A percentile compares a stretch with the other conserved stretches of the same genome.
phyloP scores from a whole-genome alignment of 2,113 vertebrate genomes.

The Sporophila hypoxantha region DNA sequence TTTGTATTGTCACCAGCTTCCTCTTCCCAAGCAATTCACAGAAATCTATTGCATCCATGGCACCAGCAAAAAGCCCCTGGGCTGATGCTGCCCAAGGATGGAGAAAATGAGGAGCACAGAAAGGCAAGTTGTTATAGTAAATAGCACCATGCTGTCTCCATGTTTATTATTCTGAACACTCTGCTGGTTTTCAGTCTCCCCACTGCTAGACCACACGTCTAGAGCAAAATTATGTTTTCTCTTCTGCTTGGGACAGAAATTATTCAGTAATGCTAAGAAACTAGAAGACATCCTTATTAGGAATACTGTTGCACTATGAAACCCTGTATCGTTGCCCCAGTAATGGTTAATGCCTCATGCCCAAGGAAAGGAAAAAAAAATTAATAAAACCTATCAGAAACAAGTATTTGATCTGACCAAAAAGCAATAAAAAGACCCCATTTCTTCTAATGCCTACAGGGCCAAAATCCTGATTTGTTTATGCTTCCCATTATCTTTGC shows the following conservation, averaged over 20 bases:
- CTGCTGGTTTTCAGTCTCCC: background rate
- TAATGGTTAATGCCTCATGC: background rate
- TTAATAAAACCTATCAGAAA: background rate
- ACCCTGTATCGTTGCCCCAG: background rate
- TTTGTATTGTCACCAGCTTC: background rate
- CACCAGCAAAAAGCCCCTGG: background rate
- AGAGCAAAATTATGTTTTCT: background rate
- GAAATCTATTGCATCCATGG: background rate
- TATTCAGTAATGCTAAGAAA: background rate
- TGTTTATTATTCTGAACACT: background rate
- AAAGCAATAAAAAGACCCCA: background rate
- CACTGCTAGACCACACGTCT: background rate
- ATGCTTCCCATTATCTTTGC: background rate
- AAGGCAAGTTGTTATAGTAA: background rate
- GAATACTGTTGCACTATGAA: background rate
- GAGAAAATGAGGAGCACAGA: background rate
- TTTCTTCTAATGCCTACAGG: background rate
- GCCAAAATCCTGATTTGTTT: background rate
- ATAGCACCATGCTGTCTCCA: background rate
- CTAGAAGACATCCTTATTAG: background rate
- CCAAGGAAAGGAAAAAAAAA: background rate
- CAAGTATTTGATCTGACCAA: background rate
- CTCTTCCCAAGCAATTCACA: background rate
- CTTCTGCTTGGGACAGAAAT: background rate
- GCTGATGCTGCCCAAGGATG: background rate